Evolutionary conservation across 1,140 invertebrate species (phyloP), one percentile per base, ranked within the genome.

Genomic region (Paraescarpia echinospica): DNA sequence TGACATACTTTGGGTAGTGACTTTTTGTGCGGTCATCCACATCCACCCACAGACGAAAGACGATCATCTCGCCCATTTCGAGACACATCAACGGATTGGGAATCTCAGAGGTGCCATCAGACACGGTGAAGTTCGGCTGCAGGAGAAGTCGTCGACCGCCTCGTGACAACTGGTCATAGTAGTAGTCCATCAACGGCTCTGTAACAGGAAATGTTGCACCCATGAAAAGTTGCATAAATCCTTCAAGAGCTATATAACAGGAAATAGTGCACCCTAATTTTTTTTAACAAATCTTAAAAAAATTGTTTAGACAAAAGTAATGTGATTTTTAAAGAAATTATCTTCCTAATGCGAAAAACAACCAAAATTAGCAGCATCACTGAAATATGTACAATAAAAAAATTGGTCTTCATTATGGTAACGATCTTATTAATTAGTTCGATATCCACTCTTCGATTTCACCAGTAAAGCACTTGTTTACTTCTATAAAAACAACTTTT

Each of bases 1-100:
- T 95, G 34, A 95, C 92, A 91, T 96, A 96, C 0, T 95, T 94
- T 12, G 95, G 95, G 91, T 95, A 96, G 93, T 95, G 94, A 91
- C 95, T 96, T 89, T 92, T 89, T 0, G 94, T 93, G 0, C 95
- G 94, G 93, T 95, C 94, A 33, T 94, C 94, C 34, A 93, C 77
- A 90, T 95, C 93, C 1, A 95, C 91, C 77, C 93, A 93, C 0
- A 95, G 92, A 48, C 95, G 95, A 91, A 96, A 96, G 48, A 95
- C 93, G 8, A 96, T 94, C 93, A 95, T 94, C 27, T 95, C 95
- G 27, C 94, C 94, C 33, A 93, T 92, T 90, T 95, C 94, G 34
- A 96, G 93, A 93, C 95, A 96, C n/a, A 96, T 33, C 1, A 95
- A 92, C 12, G 95, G 95, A 92, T 96, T 96, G 12, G 94, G 89